Evolutionary conservation across 2,797 vertebrate genomes (phyloP).

Genomic region (Oreonectes daqikongensis): DNA sequence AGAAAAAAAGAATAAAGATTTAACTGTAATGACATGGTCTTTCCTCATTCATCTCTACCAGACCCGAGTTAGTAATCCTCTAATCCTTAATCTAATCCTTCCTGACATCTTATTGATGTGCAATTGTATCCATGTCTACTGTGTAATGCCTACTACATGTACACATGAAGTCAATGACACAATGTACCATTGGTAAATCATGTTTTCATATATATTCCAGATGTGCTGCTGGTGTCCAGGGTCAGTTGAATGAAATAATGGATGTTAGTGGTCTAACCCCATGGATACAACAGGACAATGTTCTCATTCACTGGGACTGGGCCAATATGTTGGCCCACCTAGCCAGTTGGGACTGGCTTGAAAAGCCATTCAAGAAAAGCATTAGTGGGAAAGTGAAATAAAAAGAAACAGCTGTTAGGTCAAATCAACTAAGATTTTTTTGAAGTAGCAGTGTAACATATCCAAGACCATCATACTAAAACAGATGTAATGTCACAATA

Average conservation of each 20-base stretch:
- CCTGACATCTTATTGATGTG: slow-evolving; percentile 14
- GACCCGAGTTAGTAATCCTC: slow-evolving; percentile 25
- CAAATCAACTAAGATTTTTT: background rate
- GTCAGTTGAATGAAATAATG: slow-evolving; percentile 12
- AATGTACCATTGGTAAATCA: slow-evolving; percentile 7
- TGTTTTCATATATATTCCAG: slow-evolving; percentile 59
- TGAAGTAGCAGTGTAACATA: background rate
- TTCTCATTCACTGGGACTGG: slow-evolving; percentile 23
- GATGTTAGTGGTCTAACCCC: slow-evolving; percentile 4
- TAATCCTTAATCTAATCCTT: slow-evolving; percentile 38
- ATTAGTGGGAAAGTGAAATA: background rate
- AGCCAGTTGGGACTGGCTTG: slow-evolving; percentile 22
- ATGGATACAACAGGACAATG: background rate
- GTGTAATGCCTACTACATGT: slow-evolving; percentile 15
- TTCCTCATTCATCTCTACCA: slow-evolving; percentile 25
- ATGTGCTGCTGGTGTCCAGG: slow-evolving; percentile 51
- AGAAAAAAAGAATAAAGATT: background rate
- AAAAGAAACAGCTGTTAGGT: background rate
- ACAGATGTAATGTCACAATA: background rate
- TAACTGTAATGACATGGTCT: slow-evolving; percentile 1
- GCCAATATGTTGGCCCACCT: background rate
- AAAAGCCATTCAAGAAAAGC: slow-evolving; percentile 24
- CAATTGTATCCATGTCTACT: background rate
- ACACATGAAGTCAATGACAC: slow-evolving; percentile 12
- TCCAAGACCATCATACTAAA: background rate